Base-by-base conservation (phyloP, 2,797 vertebrate species). In the Sandelia bainsii region DNA sequence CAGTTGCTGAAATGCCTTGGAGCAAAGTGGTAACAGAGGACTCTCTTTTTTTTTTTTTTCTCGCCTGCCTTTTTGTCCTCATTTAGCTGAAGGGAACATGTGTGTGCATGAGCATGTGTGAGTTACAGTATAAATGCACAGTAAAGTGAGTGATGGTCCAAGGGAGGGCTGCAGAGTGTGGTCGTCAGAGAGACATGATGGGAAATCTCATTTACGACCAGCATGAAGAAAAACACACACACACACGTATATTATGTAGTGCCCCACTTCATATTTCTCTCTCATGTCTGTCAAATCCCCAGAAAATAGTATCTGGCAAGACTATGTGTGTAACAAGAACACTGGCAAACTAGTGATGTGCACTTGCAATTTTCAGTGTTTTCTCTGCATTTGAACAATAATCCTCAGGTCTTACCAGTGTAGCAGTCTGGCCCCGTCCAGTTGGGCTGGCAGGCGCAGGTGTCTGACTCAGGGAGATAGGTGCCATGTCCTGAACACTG, bases 401-500 rank as follows among this genome's bases (percentile, higher is more conserved):
- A 82, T 87, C 77, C 64, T 56, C 48, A 20, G 74, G 45, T 86
- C 81, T 90, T 93, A 98, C 97, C 97, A 82, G 95, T 96, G 80
- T 96, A 97, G 69, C 97, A 98, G 94, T 98, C 97, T 0, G 96
- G 84, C 19, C 97, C 97, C 0, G 97, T 98, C 96, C 97, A 98
- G 86, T 96, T 97, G 0, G 96, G 96, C 65, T 98, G 96, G 52
- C 97, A 98, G 93, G 93, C 94, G 80, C 97, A 98, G 80, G 95
- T 80, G 20, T 96, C 96, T 3, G 95, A 93, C 9, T 98, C 97
- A 48, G 95, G 90, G 44, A 97, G 95, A 86, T 96, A 96, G 69
- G 96, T 96, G 7, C 97, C 97, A 0, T 98, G 97, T 23, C 97
- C 96, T 0, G 97, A 98, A 86, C 97, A 98, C 83, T 97, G 97